Percentiles rank a stretch among this genome's conserved stretches.
These are phyloP conservation scores for Hyposmocoma kahamanoa DNA, from an alignment of 1,140 invertebrate species.

Conservation along the genomic window DNA sequence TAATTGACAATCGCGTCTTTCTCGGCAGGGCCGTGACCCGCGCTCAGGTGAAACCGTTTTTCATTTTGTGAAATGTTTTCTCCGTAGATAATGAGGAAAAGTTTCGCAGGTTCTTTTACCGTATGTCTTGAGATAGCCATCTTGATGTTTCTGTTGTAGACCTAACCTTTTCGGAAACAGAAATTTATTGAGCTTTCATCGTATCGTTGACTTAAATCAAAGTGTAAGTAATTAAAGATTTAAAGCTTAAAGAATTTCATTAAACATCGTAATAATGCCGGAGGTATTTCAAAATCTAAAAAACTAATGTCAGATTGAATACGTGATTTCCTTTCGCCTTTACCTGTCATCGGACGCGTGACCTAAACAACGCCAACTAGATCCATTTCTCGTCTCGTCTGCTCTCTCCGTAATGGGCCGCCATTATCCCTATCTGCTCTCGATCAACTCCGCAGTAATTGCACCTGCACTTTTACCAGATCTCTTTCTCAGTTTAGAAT, in stretches of 20 bases:
- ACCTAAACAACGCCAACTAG: not conserved
- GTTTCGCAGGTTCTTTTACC: conserved; percentile 7
- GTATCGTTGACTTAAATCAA: too few relatives aligned
- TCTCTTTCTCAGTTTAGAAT: too few relatives aligned
- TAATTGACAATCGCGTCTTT: conserved; percentile 60
- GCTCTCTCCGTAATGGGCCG: conserved; percentile 42
- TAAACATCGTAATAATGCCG: too few relatives aligned
- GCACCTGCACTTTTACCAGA: conserved; percentile 44
- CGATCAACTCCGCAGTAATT: conserved; percentile 54
- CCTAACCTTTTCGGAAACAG: too few relatives aligned
- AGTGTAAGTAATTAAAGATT: too few relatives aligned
- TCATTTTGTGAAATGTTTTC: conserved; percentile 50
- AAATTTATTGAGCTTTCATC: too few relatives aligned
- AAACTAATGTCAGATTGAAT: too few relatives aligned
- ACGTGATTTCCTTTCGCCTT: not conserved
- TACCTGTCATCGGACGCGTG: not conserved
- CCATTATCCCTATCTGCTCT: conserved; percentile 39
- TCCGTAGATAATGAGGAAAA: conserved; percentile 33
- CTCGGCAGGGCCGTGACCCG: conserved; percentile 54
- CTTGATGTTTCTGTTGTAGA: not conserved
- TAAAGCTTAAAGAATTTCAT: too few relatives aligned
- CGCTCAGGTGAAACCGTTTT: conserved; percentile 55
- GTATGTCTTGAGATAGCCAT: not conserved
- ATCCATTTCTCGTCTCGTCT: conserved; percentile 13
- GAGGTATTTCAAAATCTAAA: too few relatives aligned